Evolutionary conservation across 2,888 invertebrate species (phyloP).

Genomic region (Leptinotarsa tumamoca): DNA sequence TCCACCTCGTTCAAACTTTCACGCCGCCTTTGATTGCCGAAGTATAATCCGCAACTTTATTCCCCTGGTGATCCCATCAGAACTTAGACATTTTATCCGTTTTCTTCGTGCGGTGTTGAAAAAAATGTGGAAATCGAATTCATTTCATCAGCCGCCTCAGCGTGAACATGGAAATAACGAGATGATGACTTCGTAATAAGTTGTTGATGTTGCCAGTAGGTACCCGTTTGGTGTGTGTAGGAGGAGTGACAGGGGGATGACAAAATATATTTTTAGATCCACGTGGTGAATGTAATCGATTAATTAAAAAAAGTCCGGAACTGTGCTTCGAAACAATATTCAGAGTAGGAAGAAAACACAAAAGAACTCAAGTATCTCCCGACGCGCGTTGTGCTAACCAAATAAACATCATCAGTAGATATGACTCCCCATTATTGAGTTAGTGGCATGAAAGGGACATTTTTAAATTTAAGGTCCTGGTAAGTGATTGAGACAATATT

Average conservation of each 20-base stretch:
- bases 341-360: too few species aligned
- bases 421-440: too few species aligned
- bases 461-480: too few species aligned
- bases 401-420: too few species aligned
- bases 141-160: neutral
- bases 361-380: too few species aligned
- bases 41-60: constrained; percentile 11
- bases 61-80: neutral
- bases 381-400: too few species aligned
- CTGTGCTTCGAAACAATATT: too few species aligned
- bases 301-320: too few species aligned
- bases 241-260: neutral
- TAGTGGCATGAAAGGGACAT: too few species aligned
- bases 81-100: constrained; percentile 2
- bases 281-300: neutral
- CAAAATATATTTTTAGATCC: neutral
- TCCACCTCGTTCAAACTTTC: neutral
- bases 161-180: constrained; percentile 1
- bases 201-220: constrained; percentile 6
- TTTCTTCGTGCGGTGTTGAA: constrained; percentile 11
- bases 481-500: too few species aligned
- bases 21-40: constrained; percentile 5
- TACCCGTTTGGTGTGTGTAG: neutral
- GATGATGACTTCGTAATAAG: constrained; percentile 12
- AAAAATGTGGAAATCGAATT: constrained; percentile 11